Evolutionary conservation across 2,113 vertebrate genomes (phyloP).

Genomic region (Arenaria interpres): DNA sequence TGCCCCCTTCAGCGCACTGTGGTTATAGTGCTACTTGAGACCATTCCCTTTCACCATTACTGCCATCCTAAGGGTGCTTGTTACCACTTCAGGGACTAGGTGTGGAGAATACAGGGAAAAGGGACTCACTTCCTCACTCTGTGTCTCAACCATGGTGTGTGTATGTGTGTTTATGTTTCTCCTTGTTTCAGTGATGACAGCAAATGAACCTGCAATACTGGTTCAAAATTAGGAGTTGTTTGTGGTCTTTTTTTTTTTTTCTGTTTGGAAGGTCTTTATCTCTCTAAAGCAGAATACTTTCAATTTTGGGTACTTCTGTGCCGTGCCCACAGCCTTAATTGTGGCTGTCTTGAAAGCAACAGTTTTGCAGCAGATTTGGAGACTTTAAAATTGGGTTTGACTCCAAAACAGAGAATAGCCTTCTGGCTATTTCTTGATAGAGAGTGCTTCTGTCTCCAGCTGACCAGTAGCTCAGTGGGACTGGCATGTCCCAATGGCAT

Average conservation of each 20-base stretch:
- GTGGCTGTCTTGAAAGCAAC: background rate
- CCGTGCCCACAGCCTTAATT: background rate
- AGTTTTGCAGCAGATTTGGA: background rate
- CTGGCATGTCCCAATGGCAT: background rate
- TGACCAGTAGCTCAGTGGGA: background rate
- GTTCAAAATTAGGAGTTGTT: background rate
- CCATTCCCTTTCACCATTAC: background rate
- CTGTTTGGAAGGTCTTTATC: background rate
- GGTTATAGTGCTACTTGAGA: background rate
- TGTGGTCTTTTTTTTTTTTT: background rate
- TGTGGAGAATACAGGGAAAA: background rate
- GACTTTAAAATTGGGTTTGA: background rate
- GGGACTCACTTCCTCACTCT: background rate
- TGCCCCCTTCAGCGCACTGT: conserved; percentile 18
- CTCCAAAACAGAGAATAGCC: background rate
- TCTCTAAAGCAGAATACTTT: background rate
- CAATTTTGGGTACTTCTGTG: background rate
- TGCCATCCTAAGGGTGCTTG: background rate
- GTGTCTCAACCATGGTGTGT: background rate
- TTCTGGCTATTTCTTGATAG: background rate
- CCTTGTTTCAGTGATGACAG: background rate
- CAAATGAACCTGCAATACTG: background rate
- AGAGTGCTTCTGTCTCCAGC: background rate
- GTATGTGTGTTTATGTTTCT: background rate
- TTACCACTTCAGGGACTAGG: background rate